A percentile compares a stretch with the other conserved stretches of the same genome.
Conservation (phyloP, 2,113 vertebrate species). For the Hypanus sabinus region DNA sequence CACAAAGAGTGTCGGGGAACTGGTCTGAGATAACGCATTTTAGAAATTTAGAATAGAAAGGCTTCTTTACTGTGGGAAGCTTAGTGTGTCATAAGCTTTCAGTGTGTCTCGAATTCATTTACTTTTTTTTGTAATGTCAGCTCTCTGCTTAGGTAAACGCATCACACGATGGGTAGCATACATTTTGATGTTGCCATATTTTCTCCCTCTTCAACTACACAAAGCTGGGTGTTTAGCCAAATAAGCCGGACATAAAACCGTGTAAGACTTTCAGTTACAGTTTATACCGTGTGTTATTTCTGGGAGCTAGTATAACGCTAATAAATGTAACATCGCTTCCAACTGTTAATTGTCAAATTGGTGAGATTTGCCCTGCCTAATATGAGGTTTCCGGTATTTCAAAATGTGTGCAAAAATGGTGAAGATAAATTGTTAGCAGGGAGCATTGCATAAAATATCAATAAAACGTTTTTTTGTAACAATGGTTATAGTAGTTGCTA, state of each 20-base stretch:
- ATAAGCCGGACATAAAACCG: neutral
- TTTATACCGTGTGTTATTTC: neutral
- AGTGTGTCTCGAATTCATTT: neutral
- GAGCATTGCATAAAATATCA: neutral
- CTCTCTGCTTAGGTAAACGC: neutral
- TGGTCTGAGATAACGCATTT: neutral
- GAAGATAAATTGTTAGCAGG: neutral
- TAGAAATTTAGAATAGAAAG: neutral
- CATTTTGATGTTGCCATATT: neutral
- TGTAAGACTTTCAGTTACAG: too few species aligned
- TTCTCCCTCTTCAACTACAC: neutral
- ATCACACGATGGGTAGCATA: neutral
- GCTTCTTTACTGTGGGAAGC: neutral
- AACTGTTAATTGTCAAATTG: neutral
- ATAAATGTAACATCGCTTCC: neutral
- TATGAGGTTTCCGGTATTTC: neutral
- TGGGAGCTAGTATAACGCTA: neutral
- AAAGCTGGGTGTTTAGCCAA: neutral
- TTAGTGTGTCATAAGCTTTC: neutral
- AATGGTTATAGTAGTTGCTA: neutral
- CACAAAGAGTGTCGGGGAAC: constrained; percentile 25
- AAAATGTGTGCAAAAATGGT: neutral
- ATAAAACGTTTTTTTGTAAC: neutral
- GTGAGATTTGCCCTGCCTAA: neutral
- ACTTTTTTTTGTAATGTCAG: neutral